Conservation (phyloP, 2,113 vertebrate species). For the Phylloscopus trochilus region DNA sequence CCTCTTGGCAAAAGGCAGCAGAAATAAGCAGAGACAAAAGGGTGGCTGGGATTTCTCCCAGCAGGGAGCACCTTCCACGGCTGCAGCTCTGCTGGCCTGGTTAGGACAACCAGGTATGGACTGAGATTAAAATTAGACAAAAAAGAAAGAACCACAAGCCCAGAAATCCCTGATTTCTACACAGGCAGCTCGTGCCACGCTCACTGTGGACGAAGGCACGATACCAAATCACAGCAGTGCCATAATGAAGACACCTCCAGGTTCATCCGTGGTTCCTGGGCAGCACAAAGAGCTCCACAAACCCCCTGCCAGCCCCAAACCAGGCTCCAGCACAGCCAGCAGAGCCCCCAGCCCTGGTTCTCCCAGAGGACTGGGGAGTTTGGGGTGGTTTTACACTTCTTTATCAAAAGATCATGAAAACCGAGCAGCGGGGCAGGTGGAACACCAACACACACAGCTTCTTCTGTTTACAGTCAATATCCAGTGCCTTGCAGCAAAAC, state of each 20-base stretch:
- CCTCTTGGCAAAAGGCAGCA: not conserved
- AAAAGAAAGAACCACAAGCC: not conserved
- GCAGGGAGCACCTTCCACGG: not conserved
- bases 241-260: not conserved
- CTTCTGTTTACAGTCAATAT: not conserved
- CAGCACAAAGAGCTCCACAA: not conserved
- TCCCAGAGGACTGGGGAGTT: accelerated
- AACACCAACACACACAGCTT: not conserved
- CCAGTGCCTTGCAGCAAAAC: not conserved
- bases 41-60: not conserved
- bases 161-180: not conserved
- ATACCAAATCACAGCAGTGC: accelerated
- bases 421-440: not conserved
- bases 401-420: not conserved
- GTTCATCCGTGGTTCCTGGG: not conserved
- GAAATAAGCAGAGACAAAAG: not conserved
- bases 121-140: not conserved
- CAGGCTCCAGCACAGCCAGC: accelerated
- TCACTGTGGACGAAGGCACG: accelerated
- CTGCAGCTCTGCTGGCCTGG: not conserved
- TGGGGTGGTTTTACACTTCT: not conserved
- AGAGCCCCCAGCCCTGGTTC: not conserved
- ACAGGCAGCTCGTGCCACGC: not conserved
- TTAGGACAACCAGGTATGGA: not conserved
- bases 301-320: not conserved